Evolutionary conservation across 2,797 vertebrate genomes (phyloP).

Genomic region (Pseudochaenichthys georgianus): DNA sequence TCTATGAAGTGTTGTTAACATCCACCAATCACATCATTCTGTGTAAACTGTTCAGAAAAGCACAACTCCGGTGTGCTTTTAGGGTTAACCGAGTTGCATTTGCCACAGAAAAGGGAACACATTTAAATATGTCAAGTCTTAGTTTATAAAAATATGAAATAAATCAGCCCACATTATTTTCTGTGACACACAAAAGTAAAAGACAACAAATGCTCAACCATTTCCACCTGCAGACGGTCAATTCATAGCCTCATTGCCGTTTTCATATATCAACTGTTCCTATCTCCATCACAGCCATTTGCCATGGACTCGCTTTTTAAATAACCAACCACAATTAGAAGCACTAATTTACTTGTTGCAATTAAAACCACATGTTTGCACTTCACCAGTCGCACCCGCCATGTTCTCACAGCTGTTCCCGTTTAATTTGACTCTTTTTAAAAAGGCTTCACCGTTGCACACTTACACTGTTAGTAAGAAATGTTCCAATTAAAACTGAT

Average conservation of each 20-base stretch:
- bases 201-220: neutral
- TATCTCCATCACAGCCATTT: no score
- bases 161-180: neutral
- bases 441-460: neutral
- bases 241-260: no score
- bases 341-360: neutral
- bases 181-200: neutral
- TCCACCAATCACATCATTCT: conserved; percentile 58
- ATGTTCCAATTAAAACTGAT: neutral
- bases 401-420: conserved; percentile 3
- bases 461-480: neutral
- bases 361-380: neutral
- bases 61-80: conserved; percentile 21
- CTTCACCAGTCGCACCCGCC: neutral
- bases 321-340: neutral
- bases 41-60: conserved; percentile 52
- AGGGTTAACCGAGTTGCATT: conserved; percentile 27
- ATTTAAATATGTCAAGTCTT: neutral
- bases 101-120: conserved; percentile 21
- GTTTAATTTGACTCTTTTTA: neutral
- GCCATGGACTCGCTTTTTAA: neutral
- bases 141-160: neutral
- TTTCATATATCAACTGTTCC: no score
- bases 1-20: conserved; percentile 70
- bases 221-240: no score